phyloP scores from a whole-genome alignment of 2,888 invertebrate species.

The Amphiduros pacificus region DNA sequence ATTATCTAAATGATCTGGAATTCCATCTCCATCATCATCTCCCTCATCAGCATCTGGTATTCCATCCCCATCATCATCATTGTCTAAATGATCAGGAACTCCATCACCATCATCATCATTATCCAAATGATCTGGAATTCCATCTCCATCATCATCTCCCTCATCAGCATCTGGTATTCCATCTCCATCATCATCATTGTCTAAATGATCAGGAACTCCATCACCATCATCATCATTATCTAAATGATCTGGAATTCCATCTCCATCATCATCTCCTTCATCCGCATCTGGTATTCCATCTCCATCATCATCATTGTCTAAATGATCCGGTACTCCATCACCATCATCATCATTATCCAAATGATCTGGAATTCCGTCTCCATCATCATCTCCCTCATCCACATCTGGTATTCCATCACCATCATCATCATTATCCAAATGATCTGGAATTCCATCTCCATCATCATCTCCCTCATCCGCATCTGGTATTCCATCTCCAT shows the following conservation, averaged over 20 bases:
- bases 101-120: conserved; percentile 38
- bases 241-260: conserved; percentile 35
- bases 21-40: conserved; percentile 33
- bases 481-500: conserved; percentile 30
- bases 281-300: conserved; percentile 35
- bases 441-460: conserved; percentile 30
- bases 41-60: conserved; percentile 36
- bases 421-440: conserved; percentile 42
- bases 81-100: conserved; percentile 28
- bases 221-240: conserved; percentile 37
- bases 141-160: conserved; percentile 26
- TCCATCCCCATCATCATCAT: conserved; percentile 38
- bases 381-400: conserved; percentile 16
- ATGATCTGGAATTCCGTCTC: conserved; percentile 31
- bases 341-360: conserved; percentile 26
- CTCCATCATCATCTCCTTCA: conserved; percentile 34
- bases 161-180: conserved; percentile 38
- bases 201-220: conserved; percentile 34
- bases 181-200: conserved; percentile 33
- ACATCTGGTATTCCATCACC: conserved; percentile 40
- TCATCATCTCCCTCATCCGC: conserved; percentile 19
- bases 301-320: conserved; percentile 31
- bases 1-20: conserved; percentile 22
- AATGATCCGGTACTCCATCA: conserved; percentile 25
- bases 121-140: conserved; percentile 40